A percentile compares a stretch with the other conserved stretches of the same genome.
phyloP scores from a whole-genome alignment of 2,888 invertebrate genomes.

The Nemotelus pantherinus region DNA sequence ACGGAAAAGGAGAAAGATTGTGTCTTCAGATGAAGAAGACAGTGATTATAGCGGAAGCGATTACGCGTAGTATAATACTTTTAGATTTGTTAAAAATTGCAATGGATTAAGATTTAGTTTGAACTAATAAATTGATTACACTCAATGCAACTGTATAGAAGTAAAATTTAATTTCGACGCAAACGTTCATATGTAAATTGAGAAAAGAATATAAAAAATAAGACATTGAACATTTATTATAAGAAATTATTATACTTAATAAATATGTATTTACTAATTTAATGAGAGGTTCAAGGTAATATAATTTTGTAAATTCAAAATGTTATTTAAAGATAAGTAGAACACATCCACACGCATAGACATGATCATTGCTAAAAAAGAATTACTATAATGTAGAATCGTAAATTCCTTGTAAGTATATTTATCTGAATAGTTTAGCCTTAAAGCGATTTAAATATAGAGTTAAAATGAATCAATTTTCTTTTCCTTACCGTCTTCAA shows the following conservation, averaged over 20 bases:
- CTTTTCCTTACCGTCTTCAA: conserved; percentile 26
- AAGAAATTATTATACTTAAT: conserved; percentile 50
- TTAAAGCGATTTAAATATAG: conserved; percentile 27
- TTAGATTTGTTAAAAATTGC: conserved; percentile 32
- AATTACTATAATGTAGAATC: conserved; percentile 25
- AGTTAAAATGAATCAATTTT: conserved; percentile 35
- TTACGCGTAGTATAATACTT: conserved; percentile 59
- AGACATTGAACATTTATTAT: conserved; percentile 43
- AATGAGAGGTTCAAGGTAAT: conserved; percentile 45
- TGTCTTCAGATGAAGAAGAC: conserved; percentile 71
- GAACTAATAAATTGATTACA: conserved; percentile 35
- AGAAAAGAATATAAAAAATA: conserved; percentile 44
- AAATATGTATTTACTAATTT: conserved; percentile 47
- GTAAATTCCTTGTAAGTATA: conserved; percentile 39
- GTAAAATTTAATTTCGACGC: background rate
- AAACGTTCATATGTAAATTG: conserved; percentile 18
- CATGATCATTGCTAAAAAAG: conserved; percentile 29
- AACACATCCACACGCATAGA: conserved; percentile 39
- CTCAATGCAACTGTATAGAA: conserved; percentile 45
- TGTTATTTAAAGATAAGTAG: conserved; percentile 31
- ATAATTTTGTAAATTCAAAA: conserved; percentile 40
- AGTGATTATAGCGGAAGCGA: conserved; percentile 72
- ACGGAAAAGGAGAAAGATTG: conserved; percentile 67
- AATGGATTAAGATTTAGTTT: conserved; percentile 22
- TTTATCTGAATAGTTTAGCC: conserved; percentile 39